phyloP scores from a whole-genome alignment of 2,888 invertebrate species.

The Aspidiotus destructor region DNA sequence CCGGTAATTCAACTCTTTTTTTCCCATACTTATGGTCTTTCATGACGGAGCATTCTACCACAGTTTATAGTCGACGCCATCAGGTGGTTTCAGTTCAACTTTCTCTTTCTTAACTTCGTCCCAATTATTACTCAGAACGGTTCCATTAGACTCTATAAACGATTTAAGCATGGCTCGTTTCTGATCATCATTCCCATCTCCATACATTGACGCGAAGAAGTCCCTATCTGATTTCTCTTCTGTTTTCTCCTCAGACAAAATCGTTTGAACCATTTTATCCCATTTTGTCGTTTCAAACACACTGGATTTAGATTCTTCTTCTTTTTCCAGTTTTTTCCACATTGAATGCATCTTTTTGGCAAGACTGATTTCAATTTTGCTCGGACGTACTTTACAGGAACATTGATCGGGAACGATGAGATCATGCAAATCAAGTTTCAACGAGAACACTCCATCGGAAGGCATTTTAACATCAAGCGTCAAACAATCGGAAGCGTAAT shows the following conservation, averaged over 20 bases:
- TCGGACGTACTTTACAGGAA: constrained; percentile 56
- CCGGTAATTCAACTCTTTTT: too few species aligned
- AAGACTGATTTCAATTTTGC: constrained; percentile 78
- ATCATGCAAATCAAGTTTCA: constrained; percentile 62
- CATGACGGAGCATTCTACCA: constrained; percentile 44
- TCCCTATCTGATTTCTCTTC: constrained; percentile 78
- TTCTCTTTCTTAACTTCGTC: constrained; percentile 70
- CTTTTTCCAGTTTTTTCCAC: constrained; percentile 44
- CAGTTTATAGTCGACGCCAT: constrained; percentile 85
- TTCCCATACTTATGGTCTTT: too few species aligned
- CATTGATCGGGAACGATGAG: constrained; percentile 59
- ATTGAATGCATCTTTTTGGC: constrained; percentile 59
- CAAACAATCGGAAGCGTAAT: constrained; percentile 29
- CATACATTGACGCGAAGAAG: constrained; percentile 89
- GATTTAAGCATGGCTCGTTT: constrained; percentile 97
- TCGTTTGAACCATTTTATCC: constrained; percentile 52
- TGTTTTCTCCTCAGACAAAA: constrained; percentile 46
- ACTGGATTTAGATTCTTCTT: constrained; percentile 45
- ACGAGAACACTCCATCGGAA: constrained; percentile 53
- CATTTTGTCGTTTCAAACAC: constrained; percentile 51
- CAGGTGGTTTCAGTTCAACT: constrained; percentile 84
- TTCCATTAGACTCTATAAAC: constrained; percentile 90
- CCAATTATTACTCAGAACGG: constrained; percentile 98
- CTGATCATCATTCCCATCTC: constrained; percentile 83
- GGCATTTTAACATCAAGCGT: constrained; percentile 48